Conservation (phyloP, 2,113 vertebrate species). For the Macroglossus sobrinus region DNA sequence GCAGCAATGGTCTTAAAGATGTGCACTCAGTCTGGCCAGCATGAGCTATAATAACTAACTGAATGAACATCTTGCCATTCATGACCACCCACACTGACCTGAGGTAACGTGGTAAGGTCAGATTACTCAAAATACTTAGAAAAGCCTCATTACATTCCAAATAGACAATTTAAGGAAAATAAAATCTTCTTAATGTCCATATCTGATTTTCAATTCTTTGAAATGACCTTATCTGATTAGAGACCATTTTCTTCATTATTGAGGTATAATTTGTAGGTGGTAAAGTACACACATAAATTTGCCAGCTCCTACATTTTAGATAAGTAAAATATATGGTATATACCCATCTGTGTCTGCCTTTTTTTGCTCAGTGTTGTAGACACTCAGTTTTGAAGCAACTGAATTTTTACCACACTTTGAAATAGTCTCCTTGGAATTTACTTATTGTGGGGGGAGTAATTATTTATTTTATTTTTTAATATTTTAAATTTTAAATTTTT, state of each 20-base stretch:
- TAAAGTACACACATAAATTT: neutral
- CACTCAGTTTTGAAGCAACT: conserved; percentile 5
- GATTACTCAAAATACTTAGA: conserved; percentile 15
- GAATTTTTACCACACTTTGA: conserved; percentile 27
- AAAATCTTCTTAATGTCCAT: conserved; percentile 19
- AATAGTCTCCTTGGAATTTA: conserved; percentile 36
- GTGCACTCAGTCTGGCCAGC: neutral
- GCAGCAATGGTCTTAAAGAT: neutral
- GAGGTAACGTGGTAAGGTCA: neutral
- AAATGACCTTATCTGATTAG: neutral
- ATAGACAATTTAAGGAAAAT: conserved; percentile 40
- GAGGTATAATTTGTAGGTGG: neutral
- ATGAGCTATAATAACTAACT: neutral
- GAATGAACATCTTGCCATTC: neutral
- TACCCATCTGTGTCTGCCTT: neutral
- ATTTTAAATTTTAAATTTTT: neutral
- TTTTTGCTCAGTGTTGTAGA: neutral
- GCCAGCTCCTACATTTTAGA: neutral
- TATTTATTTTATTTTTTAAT: neutral
- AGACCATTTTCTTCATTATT: conserved; percentile 6
- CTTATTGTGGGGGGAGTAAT: neutral
- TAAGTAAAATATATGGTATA: neutral
- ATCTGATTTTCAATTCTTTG: conserved; percentile 17
- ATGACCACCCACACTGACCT: neutral
- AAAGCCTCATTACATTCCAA: conserved; percentile 24